Conservation (phyloP, 1,140 invertebrate species). For the Brachionus rotundiformis region DNA sequence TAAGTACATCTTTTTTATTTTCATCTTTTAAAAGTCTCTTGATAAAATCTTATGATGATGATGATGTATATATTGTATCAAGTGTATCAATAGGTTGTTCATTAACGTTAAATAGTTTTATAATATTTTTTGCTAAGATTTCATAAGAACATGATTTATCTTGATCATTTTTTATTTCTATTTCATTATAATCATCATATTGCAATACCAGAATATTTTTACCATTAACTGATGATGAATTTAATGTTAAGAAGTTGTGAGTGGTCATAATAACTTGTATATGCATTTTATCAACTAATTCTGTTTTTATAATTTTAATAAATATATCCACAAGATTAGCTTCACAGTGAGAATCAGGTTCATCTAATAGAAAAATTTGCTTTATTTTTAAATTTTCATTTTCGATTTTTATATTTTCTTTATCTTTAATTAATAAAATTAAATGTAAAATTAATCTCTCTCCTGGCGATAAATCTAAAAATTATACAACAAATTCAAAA, state of each 20-base stretch:
- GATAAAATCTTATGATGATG: not conserved
- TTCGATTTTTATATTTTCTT: not conserved
- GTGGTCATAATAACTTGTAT: slow-evolving; percentile 20
- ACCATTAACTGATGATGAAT: too few species aligned
- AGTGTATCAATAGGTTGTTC: not conserved
- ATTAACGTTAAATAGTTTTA: not conserved
- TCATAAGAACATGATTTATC: not conserved
- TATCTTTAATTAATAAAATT: slow-evolving; percentile 23
- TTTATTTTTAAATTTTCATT: not conserved
- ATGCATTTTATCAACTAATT: not conserved
- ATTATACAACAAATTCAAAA: too few species aligned
- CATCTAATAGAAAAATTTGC: not conserved
- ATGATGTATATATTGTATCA: not conserved
- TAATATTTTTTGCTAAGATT: not conserved
- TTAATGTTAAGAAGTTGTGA: slow-evolving; percentile 3
- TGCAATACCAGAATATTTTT: not conserved
- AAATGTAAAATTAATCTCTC: slow-evolving; percentile 11
- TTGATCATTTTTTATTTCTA: not conserved
- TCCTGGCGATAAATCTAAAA: slow-evolving; percentile 26
- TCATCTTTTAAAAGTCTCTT: not conserved
- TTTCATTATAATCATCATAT: not conserved
- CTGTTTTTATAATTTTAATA: not conserved
- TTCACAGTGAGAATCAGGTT: slow-evolving; percentile 20
- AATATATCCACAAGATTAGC: not conserved
- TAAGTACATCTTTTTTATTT: not conserved